Base-by-base conservation (phyloP, 2,888 invertebrate species). In the Amiota minor region DNA sequence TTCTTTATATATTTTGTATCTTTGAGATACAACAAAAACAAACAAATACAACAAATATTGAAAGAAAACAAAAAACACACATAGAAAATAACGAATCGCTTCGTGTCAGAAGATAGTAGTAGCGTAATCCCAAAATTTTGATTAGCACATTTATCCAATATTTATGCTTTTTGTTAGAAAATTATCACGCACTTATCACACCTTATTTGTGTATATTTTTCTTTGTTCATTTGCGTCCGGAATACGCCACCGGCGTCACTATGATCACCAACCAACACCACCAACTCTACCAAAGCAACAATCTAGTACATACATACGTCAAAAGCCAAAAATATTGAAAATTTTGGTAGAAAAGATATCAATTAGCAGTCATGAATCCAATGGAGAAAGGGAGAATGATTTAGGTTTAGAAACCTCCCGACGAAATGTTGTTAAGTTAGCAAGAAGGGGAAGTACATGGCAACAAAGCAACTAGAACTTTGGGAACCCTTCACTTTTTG, bases 141-240 rank as follows among this genome's bases (percentile, higher is more conserved):
- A 87, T 87, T 87, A 87, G 81, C 88, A 79, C 81, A 67, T 79
- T 81, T 61, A n/a, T 69, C 64, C 67, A 65, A 61, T 67, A 76
- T 76, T 78, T 72, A 59, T 62, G 74, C 70, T 72, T 75, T 79
- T 81, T 80, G 76, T 82, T 79, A 74, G 77, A 75, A 81, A 86
- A 84, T 87, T 84, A 86, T 82, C 84, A 85, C 85, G 79, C 87
- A 88, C 87, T 88, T 83, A 83, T 86, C 86, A 86, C 88, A 88
- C 87, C 86, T 86, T 78, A 76, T 79, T 85, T 76, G 53, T 74
- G 71, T 72, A 72, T 74, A 72, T 73, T 67, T 72, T 70, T 49
- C 35, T 69, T 35, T 35, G 35, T 35, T 35, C 35, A 35, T 8
- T 35, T 35, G 35, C 4, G 35, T 35, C 35, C 35, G 35, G 35